phyloP scores from a whole-genome alignment of 2,113 vertebrate species.

The Pica pica region DNA sequence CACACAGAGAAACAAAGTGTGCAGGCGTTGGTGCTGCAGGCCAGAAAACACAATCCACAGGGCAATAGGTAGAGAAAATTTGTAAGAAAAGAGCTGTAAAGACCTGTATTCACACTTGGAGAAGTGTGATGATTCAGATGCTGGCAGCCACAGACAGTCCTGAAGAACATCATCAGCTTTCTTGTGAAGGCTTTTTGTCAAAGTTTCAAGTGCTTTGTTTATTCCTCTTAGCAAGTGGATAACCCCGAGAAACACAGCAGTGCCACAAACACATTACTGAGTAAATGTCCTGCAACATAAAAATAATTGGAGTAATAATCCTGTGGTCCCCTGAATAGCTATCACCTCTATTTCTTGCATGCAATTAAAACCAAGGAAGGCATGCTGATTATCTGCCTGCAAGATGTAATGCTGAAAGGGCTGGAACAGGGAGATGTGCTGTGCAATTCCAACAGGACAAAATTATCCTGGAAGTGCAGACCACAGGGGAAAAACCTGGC shows the following conservation, averaged over 20 bases:
- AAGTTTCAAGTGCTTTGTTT: neutral
- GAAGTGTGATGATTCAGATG: constrained; percentile 13
- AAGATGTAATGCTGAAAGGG: neutral
- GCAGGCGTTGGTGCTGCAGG: neutral
- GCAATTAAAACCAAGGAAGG: neutral
- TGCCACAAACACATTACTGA: neutral
- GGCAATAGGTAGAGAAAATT: neutral
- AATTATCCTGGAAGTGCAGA: too few relatives aligned
- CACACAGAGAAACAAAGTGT: neutral
- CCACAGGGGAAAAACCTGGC: neutral
- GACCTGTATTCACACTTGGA: neutral
- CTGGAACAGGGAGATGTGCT: neutral
- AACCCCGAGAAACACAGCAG: neutral
- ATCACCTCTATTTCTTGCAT: neutral
- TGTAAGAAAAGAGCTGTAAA: constrained; percentile 13
- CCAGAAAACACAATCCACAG: neutral
- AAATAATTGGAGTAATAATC: neutral
- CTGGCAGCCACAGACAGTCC: neutral
- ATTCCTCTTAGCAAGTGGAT: neutral
- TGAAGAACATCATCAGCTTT: neutral
- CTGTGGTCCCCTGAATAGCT: neutral
- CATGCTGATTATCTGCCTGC: neutral
- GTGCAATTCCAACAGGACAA: neutral
- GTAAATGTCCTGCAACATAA: neutral
- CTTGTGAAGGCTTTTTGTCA: neutral